Evolutionary conservation across 2,888 invertebrate species (phyloP), one percentile per base, ranked within the genome.

Genomic region (Cremastinae sp.): DNA sequence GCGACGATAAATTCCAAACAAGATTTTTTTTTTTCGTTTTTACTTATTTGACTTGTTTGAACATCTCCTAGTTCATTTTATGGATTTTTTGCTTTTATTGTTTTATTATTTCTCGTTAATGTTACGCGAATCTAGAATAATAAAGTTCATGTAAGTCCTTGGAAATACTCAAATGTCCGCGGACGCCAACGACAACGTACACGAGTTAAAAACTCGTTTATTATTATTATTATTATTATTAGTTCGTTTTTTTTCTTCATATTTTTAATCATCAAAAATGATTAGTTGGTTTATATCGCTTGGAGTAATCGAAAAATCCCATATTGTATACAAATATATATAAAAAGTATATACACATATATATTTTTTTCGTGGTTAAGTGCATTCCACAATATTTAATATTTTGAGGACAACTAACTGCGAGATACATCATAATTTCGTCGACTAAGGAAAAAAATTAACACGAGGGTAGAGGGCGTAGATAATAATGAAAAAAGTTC

Each of bases 371-470:
- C 71, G 75, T 75, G 69, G 78, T 80, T 51, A 75, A 81, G 58
- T 79, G 81, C 83, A 84, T 84, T 83, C 83, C 84, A 80, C 56
- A 68, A 68, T 74, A 72, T 80, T 59, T 37, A 75, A 76, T 74
- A 74, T 75, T 80, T 66, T 73, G 70, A 81, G 74, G 73, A 74
- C 79, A 80, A 76, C 73, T 74, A 73, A 75, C 61, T 76, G 68
- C 78, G 72, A 69, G 73, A 55, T 74, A 28, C 5, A 55, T 65
- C 20, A 18, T 75, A 70, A 72, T 66, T 78, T 79, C 75, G 73
- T 75, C 73, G 71, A 74, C 45, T 74, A 66, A 73, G 64, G 5
- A 28, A 5, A 9, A 69, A 72, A 68, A 18, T 72, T 65, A 62
- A 68, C 55, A 75, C 53, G 64, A 41, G 45, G 68, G 68, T 58